Percentiles rank a stretch among this genome's conserved stretches.
Conservation (phyloP, 2,888 invertebrate genomes). For the Siphlonurus alternatus region DNA sequence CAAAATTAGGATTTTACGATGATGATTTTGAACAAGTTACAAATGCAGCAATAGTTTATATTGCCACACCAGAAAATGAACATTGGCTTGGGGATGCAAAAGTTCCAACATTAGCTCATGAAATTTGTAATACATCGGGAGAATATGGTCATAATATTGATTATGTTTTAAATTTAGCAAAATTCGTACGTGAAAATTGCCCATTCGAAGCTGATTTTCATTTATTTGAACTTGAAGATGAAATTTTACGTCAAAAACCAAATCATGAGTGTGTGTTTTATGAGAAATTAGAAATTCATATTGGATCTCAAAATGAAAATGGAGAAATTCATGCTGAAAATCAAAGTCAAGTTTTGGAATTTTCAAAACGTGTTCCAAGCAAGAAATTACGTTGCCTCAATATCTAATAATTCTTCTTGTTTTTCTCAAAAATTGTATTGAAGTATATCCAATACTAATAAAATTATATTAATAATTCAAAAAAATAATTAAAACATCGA, state of each 20-base stretch:
- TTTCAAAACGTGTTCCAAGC: slow-evolving; percentile 49
- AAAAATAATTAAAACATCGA: no score
- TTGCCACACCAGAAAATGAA: slow-evolving; percentile 58
- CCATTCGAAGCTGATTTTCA: slow-evolving; percentile 61
- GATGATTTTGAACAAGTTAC: slow-evolving; percentile 18
- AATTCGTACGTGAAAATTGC: slow-evolving; percentile 62
- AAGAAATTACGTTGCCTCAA: slow-evolving; percentile 64
- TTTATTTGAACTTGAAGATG: slow-evolving; percentile 56
- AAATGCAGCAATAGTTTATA: slow-evolving; percentile 58
- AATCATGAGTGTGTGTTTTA: neutral
- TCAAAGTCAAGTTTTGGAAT: slow-evolving; percentile 24
- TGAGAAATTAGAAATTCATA: neutral
- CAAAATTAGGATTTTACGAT: neutral
- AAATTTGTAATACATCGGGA: slow-evolving; percentile 61
- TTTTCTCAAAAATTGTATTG: no score
- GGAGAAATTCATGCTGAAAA: slow-evolving; percentile 15
- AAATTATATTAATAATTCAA: no score
- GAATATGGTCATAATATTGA: slow-evolving; percentile 81
- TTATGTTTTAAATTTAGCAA: slow-evolving; percentile 65
- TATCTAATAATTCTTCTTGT: slow-evolving; percentile 41
- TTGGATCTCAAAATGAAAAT: slow-evolving; percentile 5
- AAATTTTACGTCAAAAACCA: neutral
- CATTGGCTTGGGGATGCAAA: slow-evolving; percentile 75
- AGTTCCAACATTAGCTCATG: slow-evolving; percentile 55
- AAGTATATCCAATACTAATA: no score